These are phyloP conservation scores for Drepanosiphum platanoidis DNA, from an alignment of 2,888 invertebrate species.

Conservation along the genomic window DNA sequence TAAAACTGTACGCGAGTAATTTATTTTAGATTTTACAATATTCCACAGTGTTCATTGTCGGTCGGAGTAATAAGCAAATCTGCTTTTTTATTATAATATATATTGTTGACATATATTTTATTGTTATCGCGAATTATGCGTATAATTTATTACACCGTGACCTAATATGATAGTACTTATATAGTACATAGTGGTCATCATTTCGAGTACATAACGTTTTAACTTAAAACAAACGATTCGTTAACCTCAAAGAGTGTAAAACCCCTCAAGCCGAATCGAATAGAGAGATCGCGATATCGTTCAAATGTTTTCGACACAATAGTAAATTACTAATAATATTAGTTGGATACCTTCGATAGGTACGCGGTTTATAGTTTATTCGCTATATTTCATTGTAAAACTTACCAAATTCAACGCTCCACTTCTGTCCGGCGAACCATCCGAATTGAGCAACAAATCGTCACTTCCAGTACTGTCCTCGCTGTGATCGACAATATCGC, in stretches of 20 bases:
- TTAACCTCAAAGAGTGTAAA: not conserved
- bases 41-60: not conserved
- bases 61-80: too few species aligned
- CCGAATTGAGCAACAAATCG: conserved; percentile 59
- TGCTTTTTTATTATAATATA: too few species aligned
- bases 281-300: not conserved
- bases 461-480: conserved; percentile 59
- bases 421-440: conserved; percentile 54
- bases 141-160: too few species aligned
- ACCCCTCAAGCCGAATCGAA: not conserved
- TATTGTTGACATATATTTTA: too few species aligned
- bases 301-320: not conserved
- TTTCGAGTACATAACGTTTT: too few species aligned
- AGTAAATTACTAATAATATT: too few species aligned
- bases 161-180: not conserved
- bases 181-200: not conserved
- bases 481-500: conserved; percentile 53
- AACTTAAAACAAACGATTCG: not conserved
- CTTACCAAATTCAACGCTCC: conserved; percentile 59
- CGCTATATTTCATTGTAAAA: not conserved
- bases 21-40: not conserved
- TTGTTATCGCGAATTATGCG: too few species aligned
- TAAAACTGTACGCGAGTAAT: not conserved
- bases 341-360: too few species aligned
- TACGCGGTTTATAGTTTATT: not conserved